Evolutionary conservation across 2,888 invertebrate genomes (phyloP), one percentile per base, ranked within the genome.

Genomic region (Papilio elwesi): DNA sequence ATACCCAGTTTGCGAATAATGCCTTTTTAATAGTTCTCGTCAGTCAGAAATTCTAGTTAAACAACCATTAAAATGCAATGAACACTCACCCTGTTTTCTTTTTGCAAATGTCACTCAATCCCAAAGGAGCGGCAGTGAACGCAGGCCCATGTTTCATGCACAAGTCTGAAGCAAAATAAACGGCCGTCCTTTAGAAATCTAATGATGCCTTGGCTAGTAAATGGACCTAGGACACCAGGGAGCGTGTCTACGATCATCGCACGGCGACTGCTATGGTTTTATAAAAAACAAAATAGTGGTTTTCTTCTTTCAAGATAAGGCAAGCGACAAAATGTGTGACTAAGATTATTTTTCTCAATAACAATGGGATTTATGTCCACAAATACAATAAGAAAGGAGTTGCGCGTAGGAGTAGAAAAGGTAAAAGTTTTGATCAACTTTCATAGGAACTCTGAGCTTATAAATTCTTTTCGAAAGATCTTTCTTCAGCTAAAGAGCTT

Each of bases 131-230:
- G 16, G 10, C 51, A 48, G 15, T 26, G 1, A 12, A 43, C 15
- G 53, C 48, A 9, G 15, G 26, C 12, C 48, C 55, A 59, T 57
- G 57, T 57, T 38, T 36, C 59, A 59, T 59, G 26, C 26, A 59
- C 48, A 64, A 11, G 15, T 26, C 70, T 68, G 7, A 48, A 36
- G 8, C 43, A 47, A 47, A 52, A 53, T 53, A 70, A 70, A 53
- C 64, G 16, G 16, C 16, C 63, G 62, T 53, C 53, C 70, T 70
- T 70, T 70, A 64, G 70, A 70, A 70, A 70, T 55, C 48, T 70
- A 64, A 64, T 70, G 70, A 70, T 16, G 64, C 70, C n/a, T 38
- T 15, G 48, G 55, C 11, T 12, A 55, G n/a, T 64, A 64, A 64
- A 70, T 64, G 55, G 64, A 64, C 52, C n/a, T 65, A 6, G 53